phyloP scores from a whole-genome alignment of 2,888 invertebrate genomes.

The Troilus luridus region DNA sequence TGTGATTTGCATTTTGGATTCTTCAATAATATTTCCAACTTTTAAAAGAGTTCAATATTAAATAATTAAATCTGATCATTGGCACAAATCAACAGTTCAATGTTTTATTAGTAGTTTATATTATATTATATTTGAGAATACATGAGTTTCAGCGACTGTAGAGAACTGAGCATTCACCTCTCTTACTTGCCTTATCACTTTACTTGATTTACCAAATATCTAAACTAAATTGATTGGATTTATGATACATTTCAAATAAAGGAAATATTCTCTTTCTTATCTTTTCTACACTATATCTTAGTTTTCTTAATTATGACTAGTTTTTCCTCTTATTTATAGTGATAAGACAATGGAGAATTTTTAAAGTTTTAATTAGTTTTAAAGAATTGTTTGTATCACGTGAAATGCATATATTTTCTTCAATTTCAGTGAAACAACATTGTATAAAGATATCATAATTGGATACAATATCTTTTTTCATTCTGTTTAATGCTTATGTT shows the following conservation, averaged over 20 bases:
- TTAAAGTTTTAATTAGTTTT: background rate
- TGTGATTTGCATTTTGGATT: background rate
- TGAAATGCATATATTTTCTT: background rate
- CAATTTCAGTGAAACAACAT: background rate
- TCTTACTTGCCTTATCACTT: background rate
- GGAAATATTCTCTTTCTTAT: background rate
- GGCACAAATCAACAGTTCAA: background rate
- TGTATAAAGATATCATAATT: no score
- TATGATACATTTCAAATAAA: background rate
- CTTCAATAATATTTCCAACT: background rate
- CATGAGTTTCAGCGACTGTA: slow-evolving; percentile 32
- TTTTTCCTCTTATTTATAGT: background rate
- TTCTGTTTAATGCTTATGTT: no score
- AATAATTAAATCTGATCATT: background rate
- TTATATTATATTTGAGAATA: background rate
- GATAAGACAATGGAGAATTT: background rate
- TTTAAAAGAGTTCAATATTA: background rate
- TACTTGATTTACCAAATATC: background rate
- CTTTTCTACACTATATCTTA: background rate
- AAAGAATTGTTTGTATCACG: background rate
- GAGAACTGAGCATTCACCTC: slow-evolving; percentile 14
- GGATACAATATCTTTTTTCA: no score
- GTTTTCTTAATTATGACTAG: background rate
- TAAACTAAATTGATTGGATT: background rate
- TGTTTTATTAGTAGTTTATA: background rate